Base-by-base conservation (phyloP, 2,888 invertebrate species). In the Spilarctia lutea region DNA sequence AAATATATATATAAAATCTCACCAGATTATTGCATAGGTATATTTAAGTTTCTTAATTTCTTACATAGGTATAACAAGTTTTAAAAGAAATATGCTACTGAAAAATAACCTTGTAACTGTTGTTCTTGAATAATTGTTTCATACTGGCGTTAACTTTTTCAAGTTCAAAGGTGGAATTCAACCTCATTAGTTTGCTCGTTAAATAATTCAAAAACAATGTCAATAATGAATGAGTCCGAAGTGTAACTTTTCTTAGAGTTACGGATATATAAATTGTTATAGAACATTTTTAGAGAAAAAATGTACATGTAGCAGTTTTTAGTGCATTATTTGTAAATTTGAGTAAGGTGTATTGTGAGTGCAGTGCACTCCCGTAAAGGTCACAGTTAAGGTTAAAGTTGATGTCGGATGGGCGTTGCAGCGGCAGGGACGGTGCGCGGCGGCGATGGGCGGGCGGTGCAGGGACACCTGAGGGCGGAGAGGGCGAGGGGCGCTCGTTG, bases 331-430 rank as follows among this genome's bases (percentile, higher is more conserved):
- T 78, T 79, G 42, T 75, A 78, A 74, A 75, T 80, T 86, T 81
- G 73, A 80, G 79, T 79, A 78, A 83, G 80, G 82, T 80, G 79
- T 74, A 79, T 79, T 65, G 72, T 73, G 86, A 91, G 95, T 92
- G 91, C 95, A 93, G 91, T 94, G 95, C 91, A 94, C 95, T 90
- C 90, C 76, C 80, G 88, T 85, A 93, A 93, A 95, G 95, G 95
- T 95, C 95, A 94, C 87, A 94, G 92, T 93, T 93, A 96, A 96
- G 95, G 95, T 95, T 94, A 94, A 92, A 95, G 92, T 93, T 91
- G 91, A 93, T 91, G 92, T 93, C 88, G 92, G 90, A 90, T 91
- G 91, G 91, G 91, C 91, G 91, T 90, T 90, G 92, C 92, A 91
- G 86, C 90, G 91, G 84, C 84, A 83, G 73, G 82, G 81, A 79